phyloP scores from a whole-genome alignment of 2,888 invertebrate genomes.

The Lycophotia porphyrea region DNA sequence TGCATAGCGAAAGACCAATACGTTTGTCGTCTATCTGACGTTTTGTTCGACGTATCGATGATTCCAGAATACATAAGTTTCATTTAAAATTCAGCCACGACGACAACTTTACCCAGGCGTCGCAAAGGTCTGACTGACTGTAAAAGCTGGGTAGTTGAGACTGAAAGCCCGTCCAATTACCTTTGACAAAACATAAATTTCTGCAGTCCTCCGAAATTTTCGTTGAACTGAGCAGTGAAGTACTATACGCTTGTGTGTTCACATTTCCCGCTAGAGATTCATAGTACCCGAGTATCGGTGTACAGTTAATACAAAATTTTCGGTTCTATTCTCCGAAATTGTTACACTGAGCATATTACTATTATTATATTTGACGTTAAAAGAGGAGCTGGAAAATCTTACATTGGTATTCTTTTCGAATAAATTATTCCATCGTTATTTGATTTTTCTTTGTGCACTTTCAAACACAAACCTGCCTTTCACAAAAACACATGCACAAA shows the following conservation, averaged over 20 bases:
- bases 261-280: not conserved
- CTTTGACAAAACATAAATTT: not conserved
- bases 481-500: not conserved
- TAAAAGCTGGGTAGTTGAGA: not conserved
- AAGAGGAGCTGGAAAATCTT: not conserved
- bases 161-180: not conserved
- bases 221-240: not conserved
- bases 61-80: not conserved
- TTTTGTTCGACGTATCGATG: not conserved
- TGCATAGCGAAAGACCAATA: not conserved
- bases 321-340: not conserved
- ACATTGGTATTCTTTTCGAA: not conserved
- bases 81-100: not conserved
- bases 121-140: not conserved
- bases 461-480: not conserved
- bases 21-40: not conserved
- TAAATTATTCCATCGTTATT: not conserved
- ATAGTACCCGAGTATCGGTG: slow-evolving; percentile 16
- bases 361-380: not conserved
- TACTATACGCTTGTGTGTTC: not conserved
- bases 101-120: not conserved
- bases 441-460: not conserved
- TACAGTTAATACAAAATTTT: not conserved
- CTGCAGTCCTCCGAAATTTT: not conserved
- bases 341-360: not conserved